A percentile compares a stretch with the other conserved stretches of the same genome.
phyloP scores from a whole-genome alignment of 2,113 vertebrate species.

The Rhabdornis inornatus region DNA sequence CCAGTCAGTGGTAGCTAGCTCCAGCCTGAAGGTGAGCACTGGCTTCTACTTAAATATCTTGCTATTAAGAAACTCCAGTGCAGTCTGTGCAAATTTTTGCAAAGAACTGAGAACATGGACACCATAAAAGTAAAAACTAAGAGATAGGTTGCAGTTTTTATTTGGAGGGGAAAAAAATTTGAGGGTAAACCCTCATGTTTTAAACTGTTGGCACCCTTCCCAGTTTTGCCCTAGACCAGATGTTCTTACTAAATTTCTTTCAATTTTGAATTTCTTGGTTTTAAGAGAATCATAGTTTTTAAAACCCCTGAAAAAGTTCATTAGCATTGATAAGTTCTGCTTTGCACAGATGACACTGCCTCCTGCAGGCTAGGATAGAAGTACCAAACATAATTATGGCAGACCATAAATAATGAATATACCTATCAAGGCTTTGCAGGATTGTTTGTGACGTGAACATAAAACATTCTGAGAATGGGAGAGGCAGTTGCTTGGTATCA shows the following conservation, averaged over 20 bases:
- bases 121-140: neutral
- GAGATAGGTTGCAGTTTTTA: neutral
- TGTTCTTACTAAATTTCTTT: neutral
- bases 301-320: neutral
- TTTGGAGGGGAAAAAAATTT: neutral
- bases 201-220: neutral
- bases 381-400: neutral
- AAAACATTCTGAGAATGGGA: neutral
- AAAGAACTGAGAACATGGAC: neutral
- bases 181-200: neutral
- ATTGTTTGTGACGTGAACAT: neutral
- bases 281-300: neutral
- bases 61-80: neutral
- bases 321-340: neutral
- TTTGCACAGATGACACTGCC: constrained; percentile 13
- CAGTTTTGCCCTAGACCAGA: neutral
- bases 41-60: neutral
- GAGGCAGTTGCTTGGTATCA: neutral
- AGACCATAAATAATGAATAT: constrained; percentile 50
- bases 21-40: neutral
- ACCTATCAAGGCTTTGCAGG: neutral
- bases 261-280: neutral
- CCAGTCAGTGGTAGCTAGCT: neutral
- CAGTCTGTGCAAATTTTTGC: neutral
- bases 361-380: constrained; percentile 35